phyloP scores from a whole-genome alignment of 2,113 vertebrate genomes.

The Speoplatyrhinus poulsoni region DNA sequence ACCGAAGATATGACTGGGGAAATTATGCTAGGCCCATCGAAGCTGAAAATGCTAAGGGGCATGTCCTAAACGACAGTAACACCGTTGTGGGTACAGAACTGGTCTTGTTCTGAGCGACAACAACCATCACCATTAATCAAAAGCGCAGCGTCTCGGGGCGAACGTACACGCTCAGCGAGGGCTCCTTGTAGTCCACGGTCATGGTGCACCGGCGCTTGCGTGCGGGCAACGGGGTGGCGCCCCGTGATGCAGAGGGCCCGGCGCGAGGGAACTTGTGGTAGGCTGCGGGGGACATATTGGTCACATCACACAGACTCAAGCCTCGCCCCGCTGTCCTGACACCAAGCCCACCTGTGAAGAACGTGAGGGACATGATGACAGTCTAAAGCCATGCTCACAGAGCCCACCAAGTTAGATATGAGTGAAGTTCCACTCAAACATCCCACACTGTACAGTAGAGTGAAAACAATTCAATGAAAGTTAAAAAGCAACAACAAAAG shows the following conservation, averaged over 20 bases:
- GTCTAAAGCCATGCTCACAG: constrained; percentile 12
- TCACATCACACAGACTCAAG: constrained; percentile 85
- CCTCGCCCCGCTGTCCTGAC: constrained; percentile 61
- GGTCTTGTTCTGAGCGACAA: neutral
- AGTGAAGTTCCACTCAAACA: too few species aligned
- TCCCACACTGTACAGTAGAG: too few species aligned
- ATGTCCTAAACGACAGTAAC: too few species aligned
- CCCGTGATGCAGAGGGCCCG: constrained; percentile 45
- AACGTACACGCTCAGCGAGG: constrained; percentile 77
- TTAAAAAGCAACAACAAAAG: too few species aligned
- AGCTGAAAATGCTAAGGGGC: too few species aligned
- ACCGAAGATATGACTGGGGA: too few species aligned
- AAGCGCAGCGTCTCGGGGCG: neutral
- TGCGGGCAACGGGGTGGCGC: constrained; percentile 34
- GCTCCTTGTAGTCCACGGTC: constrained; percentile 87
- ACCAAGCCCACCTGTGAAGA: constrained; percentile 68
- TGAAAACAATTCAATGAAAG: too few species aligned
- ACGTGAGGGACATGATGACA: constrained; percentile 45
- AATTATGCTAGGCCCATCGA: too few species aligned
- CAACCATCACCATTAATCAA: too few species aligned
- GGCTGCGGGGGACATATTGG: constrained; percentile 78
- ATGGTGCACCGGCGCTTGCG: constrained; percentile 80
- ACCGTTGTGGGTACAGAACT: too few species aligned
- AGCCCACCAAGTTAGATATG: neutral
- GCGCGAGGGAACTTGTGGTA: constrained; percentile 61